Evolutionary conservation across 2,113 vertebrate species (phyloP), one percentile per base, ranked within the genome.

Genomic region (Vimba vimba): DNA sequence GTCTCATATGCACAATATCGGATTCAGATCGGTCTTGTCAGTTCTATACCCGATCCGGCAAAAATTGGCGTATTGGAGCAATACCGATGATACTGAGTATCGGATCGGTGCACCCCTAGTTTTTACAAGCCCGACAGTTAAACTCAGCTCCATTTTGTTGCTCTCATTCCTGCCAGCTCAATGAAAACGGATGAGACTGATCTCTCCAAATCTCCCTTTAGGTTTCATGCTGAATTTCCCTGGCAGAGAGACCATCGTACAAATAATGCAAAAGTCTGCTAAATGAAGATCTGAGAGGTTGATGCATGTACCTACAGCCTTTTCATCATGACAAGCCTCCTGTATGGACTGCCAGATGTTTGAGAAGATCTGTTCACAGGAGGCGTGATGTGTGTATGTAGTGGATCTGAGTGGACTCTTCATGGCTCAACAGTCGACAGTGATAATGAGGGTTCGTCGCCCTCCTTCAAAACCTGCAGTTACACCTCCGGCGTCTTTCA

Each of bases 381-480:
- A 55, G 21, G 17, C 17, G 39, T 43, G 39, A 43, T 43, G 43
- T 8, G 36, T 36, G 19, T 78, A 8, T 43, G 21, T 23, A 30
- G 30, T 75, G 33, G 59, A 25, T 10, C n/a, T 27, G 33, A 62
- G n/a, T n/a, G 55, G 66, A 66, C 47, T 64, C 62, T 84, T 64
- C 76, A 59, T 57, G 45, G 27, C 23, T 62, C 47, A 76, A 27
- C 25, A 9, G n/a, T 76, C 15, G 15, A 87, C 83, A 80, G 60
- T 68, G 39, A 64, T 79, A 74, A 86, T 79, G 12, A 55, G 85
- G 87, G 84, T 90, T 81, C 90, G 87, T 91, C 93, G 88, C 68
- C 77, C 4, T 86, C 91, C 93, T 92, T 89, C 80, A 39, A 89
- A 89, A 78, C 57, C 39, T 78, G 88, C 87, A 92, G 88, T 88